Conservation (phyloP, 2,888 invertebrate genomes). For the Nomada ruficornis region DNA sequence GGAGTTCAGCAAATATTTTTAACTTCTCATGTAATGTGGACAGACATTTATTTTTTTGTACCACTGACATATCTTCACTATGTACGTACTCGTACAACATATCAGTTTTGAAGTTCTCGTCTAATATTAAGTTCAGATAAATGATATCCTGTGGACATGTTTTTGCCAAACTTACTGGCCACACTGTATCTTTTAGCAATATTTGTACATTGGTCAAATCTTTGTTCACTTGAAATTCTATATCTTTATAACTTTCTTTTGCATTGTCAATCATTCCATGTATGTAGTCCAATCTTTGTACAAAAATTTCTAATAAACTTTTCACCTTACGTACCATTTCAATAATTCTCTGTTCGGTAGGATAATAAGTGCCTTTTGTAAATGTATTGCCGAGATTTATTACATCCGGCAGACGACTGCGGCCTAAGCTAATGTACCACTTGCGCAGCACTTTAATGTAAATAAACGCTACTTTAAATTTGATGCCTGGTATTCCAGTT, state of each 20-base stretch:
- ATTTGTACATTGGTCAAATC: constrained; percentile 25
- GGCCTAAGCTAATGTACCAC: constrained; percentile 60
- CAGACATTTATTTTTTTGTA: not conserved
- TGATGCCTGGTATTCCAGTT: constrained; percentile 26
- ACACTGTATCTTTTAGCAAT: constrained; percentile 39
- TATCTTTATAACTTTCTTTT: constrained; percentile 35
- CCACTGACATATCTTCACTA: not conserved
- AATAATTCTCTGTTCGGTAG: constrained; percentile 15
- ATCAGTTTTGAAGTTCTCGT: constrained; percentile 35
- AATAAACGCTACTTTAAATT: constrained; percentile 47
- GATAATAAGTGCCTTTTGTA: constrained; percentile 27
- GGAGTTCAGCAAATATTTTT: constrained; percentile 22
- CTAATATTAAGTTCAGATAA: constrained; percentile 31
- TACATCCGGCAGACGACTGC: constrained; percentile 43
- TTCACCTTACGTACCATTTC: constrained; percentile 20
- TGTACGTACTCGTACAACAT: constrained; percentile 30
- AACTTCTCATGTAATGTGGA: constrained; percentile 27
- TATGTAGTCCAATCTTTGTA: constrained; percentile 24
- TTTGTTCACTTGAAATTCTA: constrained; percentile 38
- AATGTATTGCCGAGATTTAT: constrained; percentile 26
- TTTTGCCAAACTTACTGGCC: constrained; percentile 51
- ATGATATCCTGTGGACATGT: constrained; percentile 31
- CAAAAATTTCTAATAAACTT: constrained; percentile 31
- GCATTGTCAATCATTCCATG: constrained; percentile 33
- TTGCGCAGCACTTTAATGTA: constrained; percentile 49